phyloP scores from a whole-genome alignment of 2,113 vertebrate genomes.

The Lycocorax pyrrhopterus region DNA sequence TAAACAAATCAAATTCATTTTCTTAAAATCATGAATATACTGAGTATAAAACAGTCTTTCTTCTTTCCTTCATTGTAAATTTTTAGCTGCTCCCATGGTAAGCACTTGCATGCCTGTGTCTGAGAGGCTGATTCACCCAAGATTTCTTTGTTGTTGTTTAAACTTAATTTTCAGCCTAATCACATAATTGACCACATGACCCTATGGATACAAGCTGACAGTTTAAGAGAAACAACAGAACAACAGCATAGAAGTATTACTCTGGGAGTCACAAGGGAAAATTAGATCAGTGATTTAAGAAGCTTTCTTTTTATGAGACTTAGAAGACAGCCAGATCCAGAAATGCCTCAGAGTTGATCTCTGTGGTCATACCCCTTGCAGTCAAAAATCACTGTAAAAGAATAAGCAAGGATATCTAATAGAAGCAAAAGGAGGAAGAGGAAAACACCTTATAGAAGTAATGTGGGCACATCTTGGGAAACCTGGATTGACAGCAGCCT shows the following conservation, averaged over 20 bases:
- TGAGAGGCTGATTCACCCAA: background rate
- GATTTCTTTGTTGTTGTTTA: background rate
- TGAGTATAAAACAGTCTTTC: background rate
- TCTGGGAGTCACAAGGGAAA: background rate
- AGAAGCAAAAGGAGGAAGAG: background rate
- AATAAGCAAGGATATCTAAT: background rate
- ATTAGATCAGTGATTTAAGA: background rate
- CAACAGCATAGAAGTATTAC: background rate
- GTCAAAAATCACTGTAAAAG: background rate
- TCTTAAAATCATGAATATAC: background rate
- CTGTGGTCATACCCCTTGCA: background rate
- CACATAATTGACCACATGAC: background rate
- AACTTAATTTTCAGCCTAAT: slow-evolving; percentile 26
- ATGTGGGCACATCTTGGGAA: background rate
- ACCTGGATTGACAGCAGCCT: background rate
- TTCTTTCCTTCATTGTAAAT: background rate
- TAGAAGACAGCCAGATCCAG: background rate
- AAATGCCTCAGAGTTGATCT: background rate
- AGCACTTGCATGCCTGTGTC: background rate
- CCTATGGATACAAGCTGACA: background rate
- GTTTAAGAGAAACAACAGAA: background rate
- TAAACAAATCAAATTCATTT: background rate
- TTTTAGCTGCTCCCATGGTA: background rate
- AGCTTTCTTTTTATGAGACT: background rate
- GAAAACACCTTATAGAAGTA: background rate